These are phyloP conservation scores for Linyphia triangularis DNA, from an alignment of 2,888 invertebrate genomes.

Conservation along the genomic window DNA sequence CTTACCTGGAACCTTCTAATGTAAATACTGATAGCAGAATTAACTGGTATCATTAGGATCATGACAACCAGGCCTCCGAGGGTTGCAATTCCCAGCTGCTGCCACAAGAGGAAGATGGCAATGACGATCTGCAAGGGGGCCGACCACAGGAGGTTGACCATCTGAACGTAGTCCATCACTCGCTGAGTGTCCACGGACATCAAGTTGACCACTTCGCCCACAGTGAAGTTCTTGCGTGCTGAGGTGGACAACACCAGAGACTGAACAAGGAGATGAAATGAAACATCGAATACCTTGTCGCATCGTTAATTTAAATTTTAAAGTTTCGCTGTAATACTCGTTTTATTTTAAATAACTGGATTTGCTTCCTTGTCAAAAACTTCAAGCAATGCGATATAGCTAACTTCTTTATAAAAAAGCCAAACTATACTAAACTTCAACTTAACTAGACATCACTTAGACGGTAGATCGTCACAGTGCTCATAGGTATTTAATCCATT, in stretches of 20 bases:
- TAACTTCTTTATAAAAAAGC: no score
- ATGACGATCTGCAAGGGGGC: slow-evolving; percentile 79
- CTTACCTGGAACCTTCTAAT: slow-evolving; percentile 73
- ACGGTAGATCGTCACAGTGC: no score
- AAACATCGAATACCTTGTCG: no score
- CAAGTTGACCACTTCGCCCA: slow-evolving; percentile 82
- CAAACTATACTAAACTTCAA: no score
- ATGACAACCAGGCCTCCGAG: slow-evolving; percentile 82
- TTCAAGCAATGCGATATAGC: no score
- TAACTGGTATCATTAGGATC: slow-evolving; percentile 81
- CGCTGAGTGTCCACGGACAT: slow-evolving; percentile 81
- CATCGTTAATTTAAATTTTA: no score
- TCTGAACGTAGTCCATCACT: slow-evolving; percentile 79
- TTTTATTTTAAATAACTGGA: no score
- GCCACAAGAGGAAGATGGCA: slow-evolving; percentile 76
- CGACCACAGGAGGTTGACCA: slow-evolving; percentile 79
- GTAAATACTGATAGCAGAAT: slow-evolving; percentile 78
- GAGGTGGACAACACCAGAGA: slow-evolving; percentile 81
- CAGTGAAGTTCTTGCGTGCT: slow-evolving; percentile 80
- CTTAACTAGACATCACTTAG: no score
- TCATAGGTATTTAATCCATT: no score
- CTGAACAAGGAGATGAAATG: slow-evolving; percentile 77
- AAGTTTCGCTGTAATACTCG: no score
- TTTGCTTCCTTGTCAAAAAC: no score
- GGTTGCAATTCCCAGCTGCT: slow-evolving; percentile 78